Percentiles rank a stretch among this genome's conserved stretches.
Conservation (phyloP, 2,113 vertebrate genomes). For the Cyphomyrus discorhynchus region DNA sequence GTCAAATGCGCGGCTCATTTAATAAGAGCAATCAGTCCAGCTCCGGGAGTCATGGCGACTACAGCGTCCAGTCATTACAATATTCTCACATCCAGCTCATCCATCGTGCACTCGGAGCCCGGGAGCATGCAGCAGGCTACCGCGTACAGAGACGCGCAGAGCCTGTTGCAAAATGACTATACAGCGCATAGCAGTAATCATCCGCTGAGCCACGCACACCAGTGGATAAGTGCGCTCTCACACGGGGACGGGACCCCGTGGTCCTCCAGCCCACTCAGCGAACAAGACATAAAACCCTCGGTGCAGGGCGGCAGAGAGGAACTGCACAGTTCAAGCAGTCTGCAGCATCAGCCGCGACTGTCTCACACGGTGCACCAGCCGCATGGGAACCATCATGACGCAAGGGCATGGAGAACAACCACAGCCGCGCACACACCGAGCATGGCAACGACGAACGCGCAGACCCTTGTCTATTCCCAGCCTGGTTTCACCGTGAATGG, state of each 20-base stretch:
- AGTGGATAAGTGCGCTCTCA: constrained; percentile 90
- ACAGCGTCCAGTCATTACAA: constrained; percentile 96
- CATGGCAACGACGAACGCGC: constrained; percentile 81
- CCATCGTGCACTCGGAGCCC: constrained; percentile 82
- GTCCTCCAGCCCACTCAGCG: constrained; percentile 79
- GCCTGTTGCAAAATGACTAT: constrained; percentile 77
- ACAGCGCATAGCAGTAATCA: constrained; percentile 80
- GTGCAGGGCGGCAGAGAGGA: constrained; percentile 74
- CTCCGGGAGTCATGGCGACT: constrained; percentile 88
- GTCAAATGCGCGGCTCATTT: constrained; percentile 80
- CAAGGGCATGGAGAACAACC: constrained; percentile 77
- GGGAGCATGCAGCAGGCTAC: constrained; percentile 84
- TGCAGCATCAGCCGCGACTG: constrained; percentile 70
- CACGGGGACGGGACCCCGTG: constrained; percentile 80
- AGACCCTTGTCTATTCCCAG: constrained; percentile 79
- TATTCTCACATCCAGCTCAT: constrained; percentile 83
- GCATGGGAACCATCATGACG: constrained; percentile 73
- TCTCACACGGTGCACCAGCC: constrained; percentile 74
- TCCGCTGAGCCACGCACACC: constrained; percentile 92
- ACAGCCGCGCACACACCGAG: constrained; percentile 76
- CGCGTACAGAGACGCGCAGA: constrained; percentile 85
- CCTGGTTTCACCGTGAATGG: constrained; percentile 76
- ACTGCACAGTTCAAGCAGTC: constrained; percentile 70
- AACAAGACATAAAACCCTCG: constrained; percentile 88
- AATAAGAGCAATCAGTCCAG: constrained; percentile 77